Evolutionary conservation across 1,140 invertebrate species (phyloP), one percentile per base, ranked within the genome.

Genomic region (Rhagoletis pomonella): DNA sequence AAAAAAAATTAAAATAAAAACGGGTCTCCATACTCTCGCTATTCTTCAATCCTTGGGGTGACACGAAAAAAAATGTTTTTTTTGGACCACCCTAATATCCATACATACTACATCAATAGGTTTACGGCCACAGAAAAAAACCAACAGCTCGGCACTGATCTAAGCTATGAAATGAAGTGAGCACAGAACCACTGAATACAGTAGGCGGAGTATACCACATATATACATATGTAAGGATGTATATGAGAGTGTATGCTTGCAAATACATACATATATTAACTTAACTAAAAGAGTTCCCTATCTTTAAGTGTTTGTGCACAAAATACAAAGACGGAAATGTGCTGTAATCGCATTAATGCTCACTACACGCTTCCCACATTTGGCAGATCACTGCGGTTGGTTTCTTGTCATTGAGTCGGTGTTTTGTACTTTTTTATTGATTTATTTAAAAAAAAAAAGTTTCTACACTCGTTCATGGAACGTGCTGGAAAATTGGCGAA

Each of bases 261-360:
- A 39, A 42, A 17, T 67, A 69, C 29, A 55, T 10, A 55, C 50
- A 55, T 2, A 55, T 2, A 55, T 55, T 7, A 55, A 55, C 2
- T 29, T 29, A 29, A 29, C 29, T 29, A 29, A 29, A 29, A 29
- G 29, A 29, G 29, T 29, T 29, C 29, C 29, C 29, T 29, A 29
- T 29, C 29, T 29, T 29, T 29, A 29, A 29, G 19, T 59, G 42
- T 50, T 29, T 29, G 5, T 86, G 10, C 64, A 7, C 50, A 65
- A 65, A 17, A 67, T 69, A 67, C 17, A 10, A 85, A n/a, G 44
- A 85, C n/a, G 84, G 84, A 85, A 85, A 85, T 85, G 58, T 85
- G 84, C 55, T 85, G 84, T 85, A 85, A 85, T 85, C 84, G 84
- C 84, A 85, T 85, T 85, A 62, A 62, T 60, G 84, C 59, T 85